Evolutionary conservation across 2,888 invertebrate genomes (phyloP), one percentile per base, ranked within the genome.

Genomic region (Chalcis sispes): DNA sequence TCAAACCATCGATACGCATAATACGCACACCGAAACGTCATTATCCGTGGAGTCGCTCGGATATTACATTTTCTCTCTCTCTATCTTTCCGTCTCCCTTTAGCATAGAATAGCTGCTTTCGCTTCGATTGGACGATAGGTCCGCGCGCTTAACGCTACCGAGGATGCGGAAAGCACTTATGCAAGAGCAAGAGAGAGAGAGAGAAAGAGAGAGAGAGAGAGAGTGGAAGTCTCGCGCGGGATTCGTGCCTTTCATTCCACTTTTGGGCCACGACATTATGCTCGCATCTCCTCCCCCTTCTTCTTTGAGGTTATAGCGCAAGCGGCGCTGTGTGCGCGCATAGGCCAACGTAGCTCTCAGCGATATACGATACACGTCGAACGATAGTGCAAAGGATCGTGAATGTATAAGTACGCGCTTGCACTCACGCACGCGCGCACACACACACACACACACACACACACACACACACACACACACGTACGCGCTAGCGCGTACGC

Each of bases 11-110:
- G 36, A 36, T 36, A 36, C 36, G 10, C 36, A 36, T 36, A 36
- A n/a, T 36, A 36, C 5, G 4, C 15, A 18, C 25, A 15, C 27
- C 40, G 65, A 59, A 72, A 72, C 72, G 72, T 72, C 72, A 72
- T 72, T 66, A 72, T 65, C 65, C 65, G 40, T 36, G 64, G 65
- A 48, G 64, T 71, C 29, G 42, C 27, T 10, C 25, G 20, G 13
- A 18, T 50, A 20, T 32, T 48, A 27, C 59, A 25, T 18, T 20
- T 15, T 29, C 46, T 27, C 46, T 18, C 67, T 18, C 8, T n/a
- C n/a, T n/a, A n/a, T n/a, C n/a, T n/a, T n/a, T n/a, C n/a, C 8
- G 36, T 32, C 3, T 42, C 25, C 13, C n/a, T 66, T 15, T 52
- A 13, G 40, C 25, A n/a, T 5, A 25, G 46, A 64, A 20, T 58